Percentiles rank a stretch among this genome's conserved stretches.
Conservation (phyloP, 2,113 vertebrate genomes). For the Calypte anna region DNA sequence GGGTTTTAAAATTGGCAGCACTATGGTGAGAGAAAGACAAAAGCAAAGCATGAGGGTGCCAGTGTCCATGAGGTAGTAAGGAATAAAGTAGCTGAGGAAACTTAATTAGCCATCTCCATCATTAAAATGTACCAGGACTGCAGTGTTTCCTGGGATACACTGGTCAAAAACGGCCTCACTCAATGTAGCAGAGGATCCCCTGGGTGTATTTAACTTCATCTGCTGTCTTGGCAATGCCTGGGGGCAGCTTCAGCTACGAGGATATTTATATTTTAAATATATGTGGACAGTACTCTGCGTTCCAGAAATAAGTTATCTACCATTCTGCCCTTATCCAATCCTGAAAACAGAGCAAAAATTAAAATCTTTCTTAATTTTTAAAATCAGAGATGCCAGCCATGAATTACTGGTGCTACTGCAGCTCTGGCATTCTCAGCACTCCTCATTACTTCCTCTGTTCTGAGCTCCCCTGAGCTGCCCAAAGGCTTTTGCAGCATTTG, state of each 20-base stretch:
- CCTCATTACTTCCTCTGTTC: not conserved
- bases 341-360: not conserved
- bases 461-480: not conserved
- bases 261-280: not conserved
- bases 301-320: constrained; percentile 15
- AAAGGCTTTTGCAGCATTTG: not conserved
- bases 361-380: not conserved
- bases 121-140: not conserved
- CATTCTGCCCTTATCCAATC: not conserved
- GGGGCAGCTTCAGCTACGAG: not conserved
- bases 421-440: not conserved
- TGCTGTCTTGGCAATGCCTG: constrained; percentile 7
- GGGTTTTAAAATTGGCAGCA: not conserved
- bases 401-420: not conserved
- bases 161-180: not conserved
- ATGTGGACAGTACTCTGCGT: not conserved
- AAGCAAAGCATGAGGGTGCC: not conserved
- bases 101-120: not conserved
- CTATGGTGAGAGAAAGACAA: not conserved
- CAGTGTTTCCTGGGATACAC: not conserved
- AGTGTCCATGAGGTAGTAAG: not conserved
- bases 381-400: not conserved
- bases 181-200: not conserved
- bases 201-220: not conserved
- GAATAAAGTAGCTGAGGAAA: not conserved